phyloP scores from a whole-genome alignment of 2,113 vertebrate species.

The Sinocyclocheilus anophthalmus region DNA sequence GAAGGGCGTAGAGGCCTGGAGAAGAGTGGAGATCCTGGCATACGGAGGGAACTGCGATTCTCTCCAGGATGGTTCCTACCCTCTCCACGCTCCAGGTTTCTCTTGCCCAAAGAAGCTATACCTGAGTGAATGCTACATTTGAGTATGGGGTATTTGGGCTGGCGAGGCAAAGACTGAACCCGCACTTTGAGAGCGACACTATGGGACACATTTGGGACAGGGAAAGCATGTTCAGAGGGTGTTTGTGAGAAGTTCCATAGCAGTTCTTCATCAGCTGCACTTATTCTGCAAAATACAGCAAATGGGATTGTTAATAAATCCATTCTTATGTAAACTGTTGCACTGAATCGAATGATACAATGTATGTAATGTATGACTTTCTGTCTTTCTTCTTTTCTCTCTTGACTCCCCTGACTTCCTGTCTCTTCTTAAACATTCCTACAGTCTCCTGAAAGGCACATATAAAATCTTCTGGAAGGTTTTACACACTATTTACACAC shows the following conservation, averaged over 20 bases:
- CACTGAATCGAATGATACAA: not conserved
- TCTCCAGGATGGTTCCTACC: slow-evolving; percentile 29
- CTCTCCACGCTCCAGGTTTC: slow-evolving; percentile 62
- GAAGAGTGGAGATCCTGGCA: slow-evolving; percentile 75
- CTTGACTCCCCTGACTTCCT: not conserved
- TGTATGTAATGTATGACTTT: not conserved
- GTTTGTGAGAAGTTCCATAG: slow-evolving; percentile 95
- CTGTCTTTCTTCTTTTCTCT: not conserved
- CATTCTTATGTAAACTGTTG: not conserved
- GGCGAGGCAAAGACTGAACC: slow-evolving; percentile 95
- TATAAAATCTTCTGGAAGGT: not conserved
- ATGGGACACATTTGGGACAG: slow-evolving; percentile 94
- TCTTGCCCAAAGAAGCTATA: slow-evolving; percentile 64
- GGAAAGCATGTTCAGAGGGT: slow-evolving; percentile 93
- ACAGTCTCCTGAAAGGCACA: not conserved
- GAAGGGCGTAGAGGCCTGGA: slow-evolving; percentile 76
- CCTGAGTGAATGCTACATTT: slow-evolving; percentile 93
- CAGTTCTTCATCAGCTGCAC: slow-evolving; percentile 91
- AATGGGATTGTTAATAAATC: not conserved
- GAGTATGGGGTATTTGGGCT: slow-evolving; percentile 91
- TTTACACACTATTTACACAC: not conserved
- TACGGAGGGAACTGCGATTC: slow-evolving; percentile 64
- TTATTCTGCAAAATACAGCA: slow-evolving; percentile 80
- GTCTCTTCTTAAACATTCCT: not conserved
- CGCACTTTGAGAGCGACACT: slow-evolving; percentile 94